Evolutionary conservation across 2,113 vertebrate genomes (phyloP).

Genomic region (Nyctereutes procyonoides): DNA sequence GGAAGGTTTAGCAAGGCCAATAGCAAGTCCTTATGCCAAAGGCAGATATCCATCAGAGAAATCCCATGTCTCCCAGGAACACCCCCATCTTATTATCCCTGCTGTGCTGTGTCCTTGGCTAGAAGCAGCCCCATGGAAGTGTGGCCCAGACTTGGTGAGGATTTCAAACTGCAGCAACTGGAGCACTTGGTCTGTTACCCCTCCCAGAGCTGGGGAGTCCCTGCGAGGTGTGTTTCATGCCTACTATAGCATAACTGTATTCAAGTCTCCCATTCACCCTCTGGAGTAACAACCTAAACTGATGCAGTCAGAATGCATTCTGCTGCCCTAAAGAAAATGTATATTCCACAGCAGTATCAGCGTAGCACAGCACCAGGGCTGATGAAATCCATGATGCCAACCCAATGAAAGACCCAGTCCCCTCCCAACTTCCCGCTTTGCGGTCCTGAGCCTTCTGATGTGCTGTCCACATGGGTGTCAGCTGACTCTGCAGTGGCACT

Average conservation of each 20-base stretch:
- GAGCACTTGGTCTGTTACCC: background rate
- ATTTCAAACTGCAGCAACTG: background rate
- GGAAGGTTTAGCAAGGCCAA: background rate
- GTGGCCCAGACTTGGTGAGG: background rate
- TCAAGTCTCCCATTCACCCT: background rate
- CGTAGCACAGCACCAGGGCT: background rate
- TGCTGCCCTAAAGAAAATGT: background rate
- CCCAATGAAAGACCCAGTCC: background rate
- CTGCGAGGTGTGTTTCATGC: background rate
- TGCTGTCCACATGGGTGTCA: background rate
- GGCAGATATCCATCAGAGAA: background rate
- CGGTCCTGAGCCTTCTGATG: background rate
- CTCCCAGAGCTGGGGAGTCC: background rate
- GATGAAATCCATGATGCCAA: rapidly evolving
- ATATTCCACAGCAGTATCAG: background rate
- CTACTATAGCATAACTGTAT: background rate
- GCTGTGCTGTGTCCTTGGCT: background rate
- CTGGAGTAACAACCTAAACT: background rate
- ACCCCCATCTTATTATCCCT: background rate
- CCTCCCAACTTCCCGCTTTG: background rate
- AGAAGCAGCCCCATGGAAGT: background rate
- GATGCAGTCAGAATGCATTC: background rate
- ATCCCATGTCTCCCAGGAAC: background rate
- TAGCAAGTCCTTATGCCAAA: background rate
- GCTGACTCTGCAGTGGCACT: background rate